phyloP scores from a whole-genome alignment of 2,113 vertebrate species.

The Willisornis vidua region DNA sequence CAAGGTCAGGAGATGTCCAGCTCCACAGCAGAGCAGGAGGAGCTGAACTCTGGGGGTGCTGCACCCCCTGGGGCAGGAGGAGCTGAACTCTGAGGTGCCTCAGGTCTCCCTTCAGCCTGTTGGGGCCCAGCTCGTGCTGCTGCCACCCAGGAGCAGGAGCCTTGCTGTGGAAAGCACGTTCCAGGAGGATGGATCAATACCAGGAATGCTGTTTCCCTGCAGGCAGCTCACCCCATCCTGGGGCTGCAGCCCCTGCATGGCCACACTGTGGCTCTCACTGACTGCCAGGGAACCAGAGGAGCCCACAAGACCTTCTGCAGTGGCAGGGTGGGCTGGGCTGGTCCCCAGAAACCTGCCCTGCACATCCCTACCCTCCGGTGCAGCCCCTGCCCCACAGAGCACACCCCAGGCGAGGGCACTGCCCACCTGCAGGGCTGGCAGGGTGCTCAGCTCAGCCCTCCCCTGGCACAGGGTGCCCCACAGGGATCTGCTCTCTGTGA shows the following conservation, averaged over 20 bases:
- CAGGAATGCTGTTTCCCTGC: not conserved
- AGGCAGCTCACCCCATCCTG: not conserved
- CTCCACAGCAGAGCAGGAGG: rapidly evolving
- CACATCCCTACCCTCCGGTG: rapidly evolving
- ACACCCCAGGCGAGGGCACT: rapidly evolving
- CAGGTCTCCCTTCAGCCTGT: rapidly evolving
- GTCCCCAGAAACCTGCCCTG: not conserved
- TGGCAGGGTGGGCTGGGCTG: not conserved
- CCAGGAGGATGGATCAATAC: not conserved
- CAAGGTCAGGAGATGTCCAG: not conserved
- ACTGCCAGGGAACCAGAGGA: not conserved
- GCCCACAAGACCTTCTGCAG: not conserved
- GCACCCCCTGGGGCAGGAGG: too few species aligned
- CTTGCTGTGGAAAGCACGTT: rapidly evolving
- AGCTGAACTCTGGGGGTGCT: not conserved
- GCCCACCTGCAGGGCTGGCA: not conserved
- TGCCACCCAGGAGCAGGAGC: rapidly evolving
- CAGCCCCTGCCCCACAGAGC: rapidly evolving
- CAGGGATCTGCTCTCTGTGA: not conserved
- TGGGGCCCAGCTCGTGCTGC: rapidly evolving
- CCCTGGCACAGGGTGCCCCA: rapidly evolving
- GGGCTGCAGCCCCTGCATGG: rapidly evolving
- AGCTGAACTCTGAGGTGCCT: not conserved
- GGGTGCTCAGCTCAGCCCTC: not conserved
- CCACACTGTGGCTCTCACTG: rapidly evolving